Percentiles rank a stretch among this genome's conserved stretches.
phyloP scores from a whole-genome alignment of 2,113 vertebrate species.

The Dromas ardeola region DNA sequence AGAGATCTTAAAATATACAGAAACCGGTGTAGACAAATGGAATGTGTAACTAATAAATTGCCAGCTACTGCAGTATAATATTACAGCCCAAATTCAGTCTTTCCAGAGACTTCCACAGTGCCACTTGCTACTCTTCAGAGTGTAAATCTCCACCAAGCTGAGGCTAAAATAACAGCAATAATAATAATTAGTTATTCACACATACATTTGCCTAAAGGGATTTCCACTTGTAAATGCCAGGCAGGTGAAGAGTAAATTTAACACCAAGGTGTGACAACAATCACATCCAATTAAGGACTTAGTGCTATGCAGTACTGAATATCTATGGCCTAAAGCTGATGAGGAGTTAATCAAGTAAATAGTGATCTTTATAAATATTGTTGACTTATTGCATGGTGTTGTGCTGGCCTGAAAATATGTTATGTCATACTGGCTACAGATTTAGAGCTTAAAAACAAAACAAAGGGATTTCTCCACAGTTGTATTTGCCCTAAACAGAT shows the following conservation, averaged over 20 bases:
- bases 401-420: neutral
- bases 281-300: neutral
- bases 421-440: neutral
- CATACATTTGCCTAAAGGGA: neutral
- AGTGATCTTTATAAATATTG: neutral
- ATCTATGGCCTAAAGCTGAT: neutral
- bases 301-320: neutral
- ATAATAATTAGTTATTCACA: neutral
- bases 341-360: neutral
- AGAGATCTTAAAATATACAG: constrained; percentile 43
- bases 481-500: neutral
- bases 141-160: neutral
- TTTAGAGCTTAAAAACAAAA: neutral
- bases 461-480: neutral
- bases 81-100: neutral
- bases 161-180: neutral
- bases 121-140: neutral
- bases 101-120: constrained; percentile 2
- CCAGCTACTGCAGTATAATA: neutral
- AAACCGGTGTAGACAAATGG: neutral
- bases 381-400: neutral
- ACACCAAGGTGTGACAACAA: neutral
- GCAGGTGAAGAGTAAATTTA: neutral
- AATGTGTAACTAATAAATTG: constrained; percentile 50
- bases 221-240: constrained; percentile 13